Evolutionary conservation across 2,888 invertebrate genomes (phyloP).

Genomic region (Caenorhabditis doughertyi): DNA sequence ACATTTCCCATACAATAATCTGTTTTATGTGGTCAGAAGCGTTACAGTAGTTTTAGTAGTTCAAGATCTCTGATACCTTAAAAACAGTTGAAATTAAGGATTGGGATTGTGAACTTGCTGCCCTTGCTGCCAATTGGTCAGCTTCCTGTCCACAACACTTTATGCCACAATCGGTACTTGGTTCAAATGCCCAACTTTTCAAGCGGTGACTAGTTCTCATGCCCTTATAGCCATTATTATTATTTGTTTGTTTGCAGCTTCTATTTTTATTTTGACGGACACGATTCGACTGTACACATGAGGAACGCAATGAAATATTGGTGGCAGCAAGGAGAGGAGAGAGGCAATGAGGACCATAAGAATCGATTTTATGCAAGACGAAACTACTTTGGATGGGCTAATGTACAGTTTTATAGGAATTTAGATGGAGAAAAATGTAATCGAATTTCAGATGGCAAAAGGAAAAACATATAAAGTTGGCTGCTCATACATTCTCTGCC

Average conservation of each 20-base stretch:
- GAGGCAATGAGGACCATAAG: constrained; percentile 64
- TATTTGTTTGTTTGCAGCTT: constrained; percentile 55
- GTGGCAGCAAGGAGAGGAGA: constrained; percentile 69
- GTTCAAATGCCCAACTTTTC: constrained; percentile 67
- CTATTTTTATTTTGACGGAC: constrained; percentile 65
- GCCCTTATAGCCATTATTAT: not conserved
- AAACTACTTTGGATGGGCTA: constrained; percentile 69
- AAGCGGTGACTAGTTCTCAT: constrained; percentile 60
- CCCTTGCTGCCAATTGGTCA: constrained; percentile 60
- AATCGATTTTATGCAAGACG: constrained; percentile 63
- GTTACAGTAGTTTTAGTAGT: not conserved
- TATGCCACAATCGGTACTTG: constrained; percentile 63
- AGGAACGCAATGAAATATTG: constrained; percentile 66
- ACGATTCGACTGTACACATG: constrained; percentile 63
- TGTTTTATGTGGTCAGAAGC: constrained; percentile 2
- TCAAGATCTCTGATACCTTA: not conserved
- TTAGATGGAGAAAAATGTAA: not conserved
- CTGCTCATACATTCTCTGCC: constrained; percentile 66
- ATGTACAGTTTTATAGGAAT: constrained; percentile 26
- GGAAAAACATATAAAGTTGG: constrained; percentile 69
- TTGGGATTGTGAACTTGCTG: constrained; percentile 69
- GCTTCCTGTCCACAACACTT: constrained; percentile 56
- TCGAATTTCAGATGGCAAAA: constrained; percentile 70
- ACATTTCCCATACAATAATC: not conserved
- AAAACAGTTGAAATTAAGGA: too few species aligned